Conservation (phyloP, 2,888 invertebrate genomes). For the Asteroscopus sphinx region DNA sequence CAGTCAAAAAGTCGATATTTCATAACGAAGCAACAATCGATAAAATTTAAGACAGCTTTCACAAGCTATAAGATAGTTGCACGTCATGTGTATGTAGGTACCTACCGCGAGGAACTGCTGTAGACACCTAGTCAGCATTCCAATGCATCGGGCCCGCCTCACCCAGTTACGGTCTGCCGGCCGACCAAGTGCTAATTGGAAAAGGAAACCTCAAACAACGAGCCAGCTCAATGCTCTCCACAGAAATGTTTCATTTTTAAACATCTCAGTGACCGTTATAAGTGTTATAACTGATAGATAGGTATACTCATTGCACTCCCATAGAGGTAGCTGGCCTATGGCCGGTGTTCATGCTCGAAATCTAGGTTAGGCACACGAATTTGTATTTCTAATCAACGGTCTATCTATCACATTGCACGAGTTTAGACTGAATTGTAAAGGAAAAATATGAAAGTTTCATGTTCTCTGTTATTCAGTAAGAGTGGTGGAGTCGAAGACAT, state of each 20-base stretch:
- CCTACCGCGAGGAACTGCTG: constrained; percentile 75
- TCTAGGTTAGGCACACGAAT: constrained; percentile 58
- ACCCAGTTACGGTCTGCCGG: constrained; percentile 88
- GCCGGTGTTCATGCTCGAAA: constrained; percentile 40
- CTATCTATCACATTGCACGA: neutral
- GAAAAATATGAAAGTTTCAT: neutral
- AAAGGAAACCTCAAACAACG: constrained; percentile 90
- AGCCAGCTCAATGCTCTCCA: constrained; percentile 88
- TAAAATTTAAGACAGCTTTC: constrained; percentile 47
- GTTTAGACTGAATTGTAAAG: neutral
- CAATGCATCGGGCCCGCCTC: constrained; percentile 77
- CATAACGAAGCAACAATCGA: constrained; percentile 34
- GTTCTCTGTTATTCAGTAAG: too few species aligned
- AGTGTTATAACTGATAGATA: constrained; percentile 84
- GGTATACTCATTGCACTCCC: constrained; percentile 58
- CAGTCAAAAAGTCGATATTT: too few species aligned
- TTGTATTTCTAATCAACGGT: constrained; percentile 26
- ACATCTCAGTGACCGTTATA: constrained; percentile 85
- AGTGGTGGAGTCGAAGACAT: too few species aligned
- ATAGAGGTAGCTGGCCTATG: constrained; percentile 38
- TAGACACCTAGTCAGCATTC: constrained; percentile 79
- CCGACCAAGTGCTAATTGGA: constrained; percentile 88
- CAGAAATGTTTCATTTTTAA: constrained; percentile 89
- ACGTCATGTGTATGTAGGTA: constrained; percentile 59
- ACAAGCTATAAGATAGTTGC: constrained; percentile 55